Evolutionary conservation across 2,888 invertebrate species (phyloP), one percentile per base, ranked within the genome.

Genomic region (Cheiracanthium punctorium): DNA sequence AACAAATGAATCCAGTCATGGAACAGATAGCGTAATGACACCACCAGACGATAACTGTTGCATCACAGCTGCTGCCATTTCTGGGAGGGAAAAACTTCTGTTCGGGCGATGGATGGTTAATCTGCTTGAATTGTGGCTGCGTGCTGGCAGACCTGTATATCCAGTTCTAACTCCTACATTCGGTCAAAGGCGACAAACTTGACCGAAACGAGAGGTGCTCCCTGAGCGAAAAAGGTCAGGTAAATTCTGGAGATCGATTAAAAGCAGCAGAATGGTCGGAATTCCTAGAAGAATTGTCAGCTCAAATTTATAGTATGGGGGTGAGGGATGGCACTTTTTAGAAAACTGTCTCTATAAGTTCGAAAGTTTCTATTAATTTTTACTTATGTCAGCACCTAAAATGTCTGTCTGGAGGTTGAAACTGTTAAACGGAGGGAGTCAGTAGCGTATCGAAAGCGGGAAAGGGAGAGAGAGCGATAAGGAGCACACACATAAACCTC

Each of bases 131-230:
- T n/a, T 48, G 8, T 48, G 17, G 58, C 1, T 24, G 24, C 24
- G 58, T 24, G 58, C 12, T 58, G 4, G 24, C 52, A 67, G 41
- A 76, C 76, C 24, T 67, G 76, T 67, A 29, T 12, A 65, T 76
- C 76, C 76, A 67, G 76, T 76, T 76, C 37, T n/a, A 20, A 30
- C 32, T 67, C 76, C 67, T 43, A 76, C 76, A 29, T 65, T 29
- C 20, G 65, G 37, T 75, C 30, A 64, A 33, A 76, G 43, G 67
- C 64, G 20, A 41, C 30, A 41, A 41, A 65, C n/a, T 76, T 76
- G 76, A 76, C 67, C 48, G 76, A 24, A 64, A 67, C 7, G 48
- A 76, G n/a, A 20, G 20, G 33, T 37, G 32, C n/a, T 8, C 32
- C 17, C 30, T 8, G 17, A 29, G n/a, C 52, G 12, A 24, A 71